These are phyloP conservation scores for Calameuta pallipes DNA, from an alignment of 2,888 invertebrate species.

Conservation along the genomic window DNA sequence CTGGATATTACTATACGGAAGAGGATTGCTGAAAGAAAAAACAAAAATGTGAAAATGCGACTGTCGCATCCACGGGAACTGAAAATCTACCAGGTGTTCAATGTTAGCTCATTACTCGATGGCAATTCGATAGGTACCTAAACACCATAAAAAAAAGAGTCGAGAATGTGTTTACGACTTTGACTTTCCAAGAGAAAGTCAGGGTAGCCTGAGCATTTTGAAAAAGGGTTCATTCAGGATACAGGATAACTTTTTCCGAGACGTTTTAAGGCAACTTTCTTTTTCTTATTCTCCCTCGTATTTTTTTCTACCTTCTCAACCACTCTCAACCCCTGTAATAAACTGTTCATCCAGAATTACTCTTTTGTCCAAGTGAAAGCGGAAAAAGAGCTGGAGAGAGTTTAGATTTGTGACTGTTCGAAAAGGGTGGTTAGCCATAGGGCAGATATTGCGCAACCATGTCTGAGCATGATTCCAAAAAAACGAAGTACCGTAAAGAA, in stretches of 20 bases:
- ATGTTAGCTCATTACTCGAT: background rate
- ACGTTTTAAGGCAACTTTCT: slow-evolving; percentile 46
- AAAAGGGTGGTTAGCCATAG: slow-evolving; percentile 14
- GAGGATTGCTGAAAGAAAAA: background rate
- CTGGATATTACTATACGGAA: background rate
- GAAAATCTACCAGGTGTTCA: background rate
- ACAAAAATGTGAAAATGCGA: background rate
- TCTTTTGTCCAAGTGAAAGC: slow-evolving; percentile 54
- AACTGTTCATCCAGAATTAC: slow-evolving; percentile 49
- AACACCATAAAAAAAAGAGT: slow-evolving; percentile 58
- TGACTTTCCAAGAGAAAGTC: slow-evolving; percentile 31
- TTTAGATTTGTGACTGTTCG: slow-evolving; percentile 35
- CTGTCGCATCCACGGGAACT: background rate
- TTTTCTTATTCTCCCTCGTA: slow-evolving; percentile 38
- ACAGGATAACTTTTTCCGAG: slow-evolving; percentile 38
- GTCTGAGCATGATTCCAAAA: background rate
- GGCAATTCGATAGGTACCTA: slow-evolving; percentile 42
- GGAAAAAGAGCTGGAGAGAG: slow-evolving; percentile 34
- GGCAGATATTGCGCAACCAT: slow-evolving; percentile 2
- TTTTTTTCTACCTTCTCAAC: slow-evolving; percentile 16
- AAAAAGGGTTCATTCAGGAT: slow-evolving; percentile 52
- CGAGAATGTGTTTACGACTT: slow-evolving; percentile 51
- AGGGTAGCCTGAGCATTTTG: slow-evolving; percentile 1
- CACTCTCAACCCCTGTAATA: slow-evolving; percentile 60
- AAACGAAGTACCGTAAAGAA: background rate